Percentiles rank a stretch among this genome's conserved stretches.
Evolutionary conservation across 2,888 invertebrate species (phyloP).

Genomic region (Formica aserva): DNA sequence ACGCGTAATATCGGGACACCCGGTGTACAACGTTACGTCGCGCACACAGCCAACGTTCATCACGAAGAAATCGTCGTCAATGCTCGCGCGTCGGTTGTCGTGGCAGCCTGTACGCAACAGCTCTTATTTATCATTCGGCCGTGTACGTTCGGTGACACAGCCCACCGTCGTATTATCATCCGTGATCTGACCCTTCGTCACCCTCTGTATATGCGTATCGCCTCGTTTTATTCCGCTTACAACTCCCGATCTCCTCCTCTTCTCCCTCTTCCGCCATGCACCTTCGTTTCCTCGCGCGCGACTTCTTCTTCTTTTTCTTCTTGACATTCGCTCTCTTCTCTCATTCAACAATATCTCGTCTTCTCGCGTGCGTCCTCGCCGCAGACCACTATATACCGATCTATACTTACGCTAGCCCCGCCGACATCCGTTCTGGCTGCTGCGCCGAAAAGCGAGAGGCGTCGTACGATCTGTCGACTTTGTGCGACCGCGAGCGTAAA

Average conservation of each 20-base stretch:
- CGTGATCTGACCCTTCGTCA: constrained; percentile 44
- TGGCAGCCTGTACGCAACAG: constrained; percentile 41
- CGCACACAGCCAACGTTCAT: constrained; percentile 32
- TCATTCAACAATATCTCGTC: constrained; percentile 33
- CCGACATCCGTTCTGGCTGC: constrained; percentile 46
- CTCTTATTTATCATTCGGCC: constrained; percentile 47
- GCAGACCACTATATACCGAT: constrained; percentile 30
- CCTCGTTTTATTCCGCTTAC: constrained; percentile 29
- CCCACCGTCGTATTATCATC: constrained; percentile 37
- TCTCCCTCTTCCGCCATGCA: background rate
- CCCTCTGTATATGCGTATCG: constrained; percentile 29
- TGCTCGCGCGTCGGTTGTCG: constrained; percentile 22
- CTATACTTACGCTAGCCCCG: constrained; percentile 37
- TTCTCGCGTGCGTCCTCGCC: constrained; percentile 24
- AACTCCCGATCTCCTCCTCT: background rate
- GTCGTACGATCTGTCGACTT: constrained; percentile 11
- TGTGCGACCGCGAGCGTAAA: background rate
- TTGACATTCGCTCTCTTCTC: background rate
- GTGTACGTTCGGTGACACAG: constrained; percentile 29
- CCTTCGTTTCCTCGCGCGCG: background rate
- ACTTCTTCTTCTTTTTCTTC: background rate
- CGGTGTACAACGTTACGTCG: constrained; percentile 16
- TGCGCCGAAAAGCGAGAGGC: constrained; percentile 15
- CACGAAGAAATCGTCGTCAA: constrained; percentile 34
- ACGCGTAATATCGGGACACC: background rate